phyloP scores from a whole-genome alignment of 2,113 vertebrate species.

The Lucifuga dentata region DNA sequence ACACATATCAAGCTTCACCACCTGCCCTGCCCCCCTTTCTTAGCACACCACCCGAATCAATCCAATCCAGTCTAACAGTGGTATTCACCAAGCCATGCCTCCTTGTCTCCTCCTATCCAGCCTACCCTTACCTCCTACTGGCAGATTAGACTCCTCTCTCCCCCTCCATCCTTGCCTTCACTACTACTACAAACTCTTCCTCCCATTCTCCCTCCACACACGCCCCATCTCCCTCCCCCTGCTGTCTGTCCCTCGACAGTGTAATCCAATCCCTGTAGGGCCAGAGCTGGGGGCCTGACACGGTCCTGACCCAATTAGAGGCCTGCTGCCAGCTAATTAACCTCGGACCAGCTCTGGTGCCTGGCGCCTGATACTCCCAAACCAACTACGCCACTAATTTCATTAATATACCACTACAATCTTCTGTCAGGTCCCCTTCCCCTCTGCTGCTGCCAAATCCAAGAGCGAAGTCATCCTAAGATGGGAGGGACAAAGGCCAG shows the following conservation, averaged over 20 bases:
- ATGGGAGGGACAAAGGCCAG: conserved; percentile 19
- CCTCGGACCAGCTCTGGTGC: conserved; percentile 71
- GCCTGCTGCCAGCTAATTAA: conserved; percentile 82
- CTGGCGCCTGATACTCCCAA: conserved; percentile 78
- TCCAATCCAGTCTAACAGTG: conserved; percentile 63
- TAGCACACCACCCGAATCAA: conserved; percentile 22
- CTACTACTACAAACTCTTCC: conserved; percentile 26
- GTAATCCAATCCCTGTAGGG: conserved; percentile 83
- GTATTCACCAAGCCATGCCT: conserved; percentile 46
- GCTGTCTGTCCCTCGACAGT: conserved; percentile 66
- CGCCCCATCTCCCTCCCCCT: conserved; percentile 50
- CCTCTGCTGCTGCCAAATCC: conserved; percentile 28
- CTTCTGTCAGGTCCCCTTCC: conserved; percentile 52
- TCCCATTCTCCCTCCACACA: conserved; percentile 3
- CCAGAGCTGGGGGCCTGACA: conserved; percentile 81
- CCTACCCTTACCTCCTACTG: conserved; percentile 68
- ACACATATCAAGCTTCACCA: conserved; percentile 80
- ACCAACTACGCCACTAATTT: conserved; percentile 75
- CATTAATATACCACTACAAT: conserved; percentile 70
- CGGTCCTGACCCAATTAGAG: conserved; percentile 83
- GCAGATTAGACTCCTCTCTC: conserved; percentile 66
- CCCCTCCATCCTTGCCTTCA: conserved; percentile 47
- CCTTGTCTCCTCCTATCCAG: conserved; percentile 41
- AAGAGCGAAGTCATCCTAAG: conserved; percentile 10
- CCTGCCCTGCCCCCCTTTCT: conserved; percentile 71